phyloP scores from a whole-genome alignment of 2,888 invertebrate species.

The Ophion costatus region DNA sequence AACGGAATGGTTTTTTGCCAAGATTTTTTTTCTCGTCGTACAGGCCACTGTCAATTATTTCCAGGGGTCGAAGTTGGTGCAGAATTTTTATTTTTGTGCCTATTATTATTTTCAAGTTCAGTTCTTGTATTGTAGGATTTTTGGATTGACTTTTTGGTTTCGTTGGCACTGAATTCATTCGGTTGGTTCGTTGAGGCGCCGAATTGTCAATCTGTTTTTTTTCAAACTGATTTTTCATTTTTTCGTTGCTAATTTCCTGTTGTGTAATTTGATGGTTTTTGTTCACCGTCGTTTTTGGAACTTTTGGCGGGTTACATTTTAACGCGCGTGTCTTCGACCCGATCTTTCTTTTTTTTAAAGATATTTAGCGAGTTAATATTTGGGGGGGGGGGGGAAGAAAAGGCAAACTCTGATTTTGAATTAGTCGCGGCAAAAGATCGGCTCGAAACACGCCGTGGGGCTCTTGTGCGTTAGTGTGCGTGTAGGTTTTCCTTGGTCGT shows the following conservation, averaged over 20 bases:
- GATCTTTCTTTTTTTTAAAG: slow-evolving; percentile 31
- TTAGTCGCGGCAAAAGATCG: slow-evolving; percentile 43
- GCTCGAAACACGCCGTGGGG: slow-evolving; percentile 46
- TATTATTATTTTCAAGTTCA: neutral
- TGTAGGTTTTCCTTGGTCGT: slow-evolving; percentile 61
- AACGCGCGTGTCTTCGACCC: slow-evolving; percentile 57
- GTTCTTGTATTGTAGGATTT: slow-evolving; percentile 16
- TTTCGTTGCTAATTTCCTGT: neutral
- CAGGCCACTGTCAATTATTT: slow-evolving; percentile 53
- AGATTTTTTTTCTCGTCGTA: slow-evolving; percentile 15
- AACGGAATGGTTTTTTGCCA: too few species aligned
- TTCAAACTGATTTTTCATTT: neutral
- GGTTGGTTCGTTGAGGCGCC: neutral
- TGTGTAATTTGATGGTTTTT: neutral
- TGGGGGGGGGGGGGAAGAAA: too few species aligned
- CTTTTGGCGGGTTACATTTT: slow-evolving; percentile 17
- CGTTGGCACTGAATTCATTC: slow-evolving; percentile 34
- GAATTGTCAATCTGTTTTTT: neutral
- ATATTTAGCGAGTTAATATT: too few species aligned
- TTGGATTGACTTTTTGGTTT: slow-evolving; percentile 40
- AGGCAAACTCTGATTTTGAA: neutral
- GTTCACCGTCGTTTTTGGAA: neutral
- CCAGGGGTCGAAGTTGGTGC: neutral
- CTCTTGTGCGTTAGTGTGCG: slow-evolving; percentile 69
- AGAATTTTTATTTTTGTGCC: neutral